Evolutionary conservation across 2,797 vertebrate genomes (phyloP).

Genomic region (Prionace glauca): DNA sequence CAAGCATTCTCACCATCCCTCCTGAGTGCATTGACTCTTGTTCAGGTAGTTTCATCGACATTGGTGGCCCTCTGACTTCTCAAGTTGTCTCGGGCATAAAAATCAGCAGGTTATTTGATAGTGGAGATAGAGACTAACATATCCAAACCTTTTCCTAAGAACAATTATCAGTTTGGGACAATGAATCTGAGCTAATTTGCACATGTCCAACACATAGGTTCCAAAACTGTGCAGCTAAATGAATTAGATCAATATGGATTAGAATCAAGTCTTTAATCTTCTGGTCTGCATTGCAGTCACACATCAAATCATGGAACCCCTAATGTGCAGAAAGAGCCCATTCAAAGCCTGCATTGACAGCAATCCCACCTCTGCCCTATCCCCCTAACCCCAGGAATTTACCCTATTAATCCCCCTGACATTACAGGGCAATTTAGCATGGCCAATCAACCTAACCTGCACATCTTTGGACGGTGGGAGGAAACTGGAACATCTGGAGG

Average conservation of each 20-base stretch:
- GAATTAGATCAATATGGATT: background rate
- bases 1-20: background rate
- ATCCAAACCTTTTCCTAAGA: background rate
- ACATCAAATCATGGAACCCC: no score
- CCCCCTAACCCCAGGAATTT: no score
- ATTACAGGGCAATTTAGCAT: no score
- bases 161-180: background rate
- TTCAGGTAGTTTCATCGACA: background rate
- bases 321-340: no score
- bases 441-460: no score
- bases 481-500: no score
- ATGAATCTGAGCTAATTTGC: background rate
- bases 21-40: background rate
- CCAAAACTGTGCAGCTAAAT: background rate
- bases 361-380: no score
- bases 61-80: background rate
- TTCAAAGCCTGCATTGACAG: no score
- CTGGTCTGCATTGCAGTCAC: background rate
- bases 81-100: background rate
- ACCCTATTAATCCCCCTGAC: no score
- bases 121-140: background rate
- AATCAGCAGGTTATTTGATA: background rate
- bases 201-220: background rate
- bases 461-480: no score
- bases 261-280: background rate